Conservation (phyloP, 2,113 vertebrate species). For the Rafetus swinhoei region DNA sequence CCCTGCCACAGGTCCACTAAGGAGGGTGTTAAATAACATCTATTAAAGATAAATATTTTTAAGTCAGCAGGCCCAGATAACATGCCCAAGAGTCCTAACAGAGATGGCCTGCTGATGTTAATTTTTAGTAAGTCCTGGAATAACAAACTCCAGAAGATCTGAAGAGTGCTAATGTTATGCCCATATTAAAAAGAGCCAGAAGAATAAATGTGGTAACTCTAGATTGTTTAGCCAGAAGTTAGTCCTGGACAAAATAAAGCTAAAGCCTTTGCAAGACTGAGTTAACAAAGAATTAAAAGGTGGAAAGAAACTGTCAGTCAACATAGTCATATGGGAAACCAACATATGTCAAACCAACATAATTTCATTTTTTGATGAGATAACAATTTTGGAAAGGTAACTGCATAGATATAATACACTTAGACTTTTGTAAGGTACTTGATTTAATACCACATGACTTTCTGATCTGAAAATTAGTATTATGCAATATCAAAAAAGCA, state of each 20-base stretch:
- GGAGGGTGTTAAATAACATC: not conserved
- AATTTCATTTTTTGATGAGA: not conserved
- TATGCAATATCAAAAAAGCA: not conserved
- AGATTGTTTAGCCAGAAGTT: not conserved
- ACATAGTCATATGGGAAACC: not conserved
- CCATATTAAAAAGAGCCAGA: not conserved
- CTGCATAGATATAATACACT: not conserved
- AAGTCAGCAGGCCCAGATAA: too few species aligned
- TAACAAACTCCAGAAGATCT: not conserved
- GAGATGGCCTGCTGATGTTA: not conserved
- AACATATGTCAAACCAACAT: not conserved
- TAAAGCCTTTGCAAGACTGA: not conserved
- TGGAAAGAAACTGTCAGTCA: not conserved
- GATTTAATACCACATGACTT: not conserved
- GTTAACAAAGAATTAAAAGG: not conserved
- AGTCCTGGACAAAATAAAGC: not conserved
- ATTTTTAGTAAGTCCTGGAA: not conserved
- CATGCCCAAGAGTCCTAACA: too few species aligned
- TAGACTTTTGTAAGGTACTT: not conserved
- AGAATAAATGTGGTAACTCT: not conserved
- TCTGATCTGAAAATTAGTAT: not conserved
- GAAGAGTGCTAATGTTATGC: not conserved
- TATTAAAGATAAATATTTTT: not conserved
- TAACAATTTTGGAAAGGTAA: not conserved
- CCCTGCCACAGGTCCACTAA: not conserved